A percentile compares a stretch with the other conserved stretches of the same genome.
Evolutionary conservation across 2,797 vertebrate species (phyloP).

Genomic region (Xenopus petersii): DNA sequence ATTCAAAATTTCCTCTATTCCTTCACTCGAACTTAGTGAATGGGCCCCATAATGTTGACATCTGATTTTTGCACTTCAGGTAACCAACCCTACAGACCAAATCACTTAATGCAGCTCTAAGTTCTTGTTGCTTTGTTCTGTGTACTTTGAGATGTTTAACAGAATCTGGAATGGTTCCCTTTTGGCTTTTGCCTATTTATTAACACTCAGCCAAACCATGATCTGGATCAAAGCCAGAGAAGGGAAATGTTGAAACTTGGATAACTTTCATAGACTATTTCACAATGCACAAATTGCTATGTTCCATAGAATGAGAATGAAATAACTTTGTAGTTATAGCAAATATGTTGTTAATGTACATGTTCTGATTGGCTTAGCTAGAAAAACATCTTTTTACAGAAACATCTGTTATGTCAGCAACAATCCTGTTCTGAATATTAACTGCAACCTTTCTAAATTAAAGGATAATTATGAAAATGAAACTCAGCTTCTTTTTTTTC

Average conservation of each 20-base stretch:
- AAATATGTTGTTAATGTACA: slow-evolving; percentile 10
- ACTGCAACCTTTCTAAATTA: slow-evolving; percentile 32
- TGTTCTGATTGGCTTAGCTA: slow-evolving; percentile 19
- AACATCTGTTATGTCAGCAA: slow-evolving; percentile 29
- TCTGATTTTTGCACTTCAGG: background rate
- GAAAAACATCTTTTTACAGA: slow-evolving; percentile 25
- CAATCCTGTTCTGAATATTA: slow-evolving; percentile 25
- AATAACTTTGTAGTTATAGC: slow-evolving; percentile 1
- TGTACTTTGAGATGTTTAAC: slow-evolving; percentile 33
- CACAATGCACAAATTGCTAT: background rate
- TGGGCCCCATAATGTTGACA: background rate
- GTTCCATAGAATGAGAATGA: background rate
- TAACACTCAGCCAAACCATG: slow-evolving; percentile 12
- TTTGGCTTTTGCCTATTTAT: slow-evolving; percentile 7
- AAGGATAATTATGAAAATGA: slow-evolving; percentile 40
- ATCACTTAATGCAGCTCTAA: slow-evolving; percentile 10
- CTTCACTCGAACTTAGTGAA: too few relatives aligned
- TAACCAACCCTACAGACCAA: background rate
- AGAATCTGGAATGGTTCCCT: slow-evolving; percentile 22
- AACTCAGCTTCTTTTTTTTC: slow-evolving; percentile 22
- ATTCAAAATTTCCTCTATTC: too few relatives aligned
- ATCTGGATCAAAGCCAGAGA: slow-evolving; percentile 10
- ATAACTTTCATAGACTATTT: background rate
- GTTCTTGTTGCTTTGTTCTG: slow-evolving; percentile 21
- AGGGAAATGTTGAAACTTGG: slow-evolving; percentile 3